A percentile compares a stretch with the other conserved stretches of the same genome.
These are phyloP conservation scores for Andrena minutula DNA, from an alignment of 2,888 invertebrate species.

Conservation along the genomic window DNA sequence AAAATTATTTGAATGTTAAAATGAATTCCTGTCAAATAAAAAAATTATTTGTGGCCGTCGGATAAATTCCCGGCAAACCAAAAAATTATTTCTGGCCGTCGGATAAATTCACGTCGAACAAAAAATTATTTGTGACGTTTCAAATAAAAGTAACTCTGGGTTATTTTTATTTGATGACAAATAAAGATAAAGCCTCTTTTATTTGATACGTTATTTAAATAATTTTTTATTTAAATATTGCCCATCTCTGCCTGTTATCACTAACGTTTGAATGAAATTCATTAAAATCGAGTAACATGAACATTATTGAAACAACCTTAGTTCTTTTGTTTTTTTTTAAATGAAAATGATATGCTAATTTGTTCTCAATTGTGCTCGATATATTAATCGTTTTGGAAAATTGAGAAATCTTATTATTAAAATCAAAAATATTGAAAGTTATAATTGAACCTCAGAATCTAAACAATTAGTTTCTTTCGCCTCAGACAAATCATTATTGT, in stretches of 20 bases:
- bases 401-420: neutral
- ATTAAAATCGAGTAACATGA: neutral
- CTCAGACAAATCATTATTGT: neutral
- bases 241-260: conserved; percentile 25
- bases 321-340: neutral
- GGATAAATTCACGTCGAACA: too few species aligned
- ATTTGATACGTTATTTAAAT: too few species aligned
- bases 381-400: neutral
- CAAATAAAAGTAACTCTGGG: too few species aligned
- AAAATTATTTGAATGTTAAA: too few species aligned
- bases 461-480: neutral
- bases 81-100: too few species aligned
- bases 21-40: too few species aligned
- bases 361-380: neutral
- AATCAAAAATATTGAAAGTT: neutral
- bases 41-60: too few species aligned
- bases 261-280: neutral
- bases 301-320: neutral
- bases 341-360: neutral
- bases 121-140: too few species aligned
- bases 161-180: too few species aligned
- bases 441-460: neutral
- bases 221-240: too few species aligned
- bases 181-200: too few species aligned
- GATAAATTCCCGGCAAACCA: too few species aligned